Evolutionary conservation across 2,888 invertebrate species (phyloP), one percentile per base, ranked within the genome.

Genomic region (Cyclophora albipunctata): DNA sequence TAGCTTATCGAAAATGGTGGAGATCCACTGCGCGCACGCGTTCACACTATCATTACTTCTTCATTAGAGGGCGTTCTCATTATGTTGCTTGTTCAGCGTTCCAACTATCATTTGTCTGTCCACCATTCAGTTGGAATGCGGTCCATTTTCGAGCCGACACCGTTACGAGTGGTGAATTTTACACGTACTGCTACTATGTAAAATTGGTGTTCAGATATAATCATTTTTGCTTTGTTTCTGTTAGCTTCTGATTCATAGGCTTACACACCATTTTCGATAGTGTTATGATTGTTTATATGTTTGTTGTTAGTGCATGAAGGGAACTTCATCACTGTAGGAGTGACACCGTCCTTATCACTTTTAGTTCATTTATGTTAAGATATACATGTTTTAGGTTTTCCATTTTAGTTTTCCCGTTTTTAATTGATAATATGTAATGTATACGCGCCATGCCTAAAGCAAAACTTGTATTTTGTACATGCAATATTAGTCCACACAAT

Each of bases 261-360:
- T 76, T 71, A 71, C 66, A 76, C 83, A 83, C 77, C 81, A 84
- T 84, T 83, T 81, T 81, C 79, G 77, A 78, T 78, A 77, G 73
- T 77, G 64, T 69, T 53, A 59, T 55, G 49, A 51, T 53, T 56
- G 60, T 54, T 51, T 57, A 53, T 46, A 52, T 58, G 56, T 69
- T 67, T 60, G 57, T 54, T 57, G 57, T 55, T 58, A 57, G 61
- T 75, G 73, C 75, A 75, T 78, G 76, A 60, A 59, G 59, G 60
- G 42, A 53, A 5, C 49, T 60, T 59, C 52, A 34, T 50, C 60
- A 59, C 46, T 47, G 53, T 64, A 62, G 62, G 64, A 56, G 54
- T 48, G 49, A 43, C 51, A 49, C 52, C 4, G 5, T 20, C 42
- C 47, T 42, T 37, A 6, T 33, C 41, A 44, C 34, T 47, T 48